Base-by-base conservation (phyloP, 64 coral and sea anemone species). In the Astreopora myriophthalma region DNA sequence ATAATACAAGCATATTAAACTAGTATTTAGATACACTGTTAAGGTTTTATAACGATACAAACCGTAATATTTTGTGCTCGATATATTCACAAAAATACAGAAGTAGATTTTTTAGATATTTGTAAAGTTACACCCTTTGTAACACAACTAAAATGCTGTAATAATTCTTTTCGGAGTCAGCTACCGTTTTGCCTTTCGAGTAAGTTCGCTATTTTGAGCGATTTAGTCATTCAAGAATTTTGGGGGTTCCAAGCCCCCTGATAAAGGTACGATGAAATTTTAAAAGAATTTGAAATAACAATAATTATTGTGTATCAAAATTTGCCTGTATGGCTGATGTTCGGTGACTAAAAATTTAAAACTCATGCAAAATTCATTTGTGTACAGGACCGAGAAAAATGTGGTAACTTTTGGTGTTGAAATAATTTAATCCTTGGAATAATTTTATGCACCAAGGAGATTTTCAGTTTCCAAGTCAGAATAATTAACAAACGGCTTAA, bases 311-410 rank as follows among this genome's bases (percentile, higher is more conserved):
- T 83, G 34, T 64, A 83, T 23, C 51, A 13, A 83, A 83, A 83
- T 38, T 64, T 83, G 55, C 7, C 34, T 38, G 28, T 65, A n/a
- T 65, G n/a, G n/a, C n/a, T n/a, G 32, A 55, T 14, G 17, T 83
- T 83, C 55, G 57, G 55, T 20, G 23, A 14, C 17, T 83, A 55
- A 65, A 65, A 80, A 83, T 83, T 63, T 65, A 64, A 3, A 63
- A 83, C 55, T 36, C 30, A 83, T 83, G 65, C 61, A 37, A 83
- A 83, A 83, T 83, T 83, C 64, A 83, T 83, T 63, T 64, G 55
- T 83, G 79, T 83, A 83, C 79, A 83, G 79, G 57, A 58, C 19
- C 35, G 34, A 79, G 48, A 79, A 46, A 29, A 83, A 14, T 26
- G 34, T 52, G 48, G 51, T 12, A 81, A 60, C 57, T 83, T 64